Base-by-base conservation (phyloP, 2,888 invertebrate species). In the Lamellibrachia columna region DNA sequence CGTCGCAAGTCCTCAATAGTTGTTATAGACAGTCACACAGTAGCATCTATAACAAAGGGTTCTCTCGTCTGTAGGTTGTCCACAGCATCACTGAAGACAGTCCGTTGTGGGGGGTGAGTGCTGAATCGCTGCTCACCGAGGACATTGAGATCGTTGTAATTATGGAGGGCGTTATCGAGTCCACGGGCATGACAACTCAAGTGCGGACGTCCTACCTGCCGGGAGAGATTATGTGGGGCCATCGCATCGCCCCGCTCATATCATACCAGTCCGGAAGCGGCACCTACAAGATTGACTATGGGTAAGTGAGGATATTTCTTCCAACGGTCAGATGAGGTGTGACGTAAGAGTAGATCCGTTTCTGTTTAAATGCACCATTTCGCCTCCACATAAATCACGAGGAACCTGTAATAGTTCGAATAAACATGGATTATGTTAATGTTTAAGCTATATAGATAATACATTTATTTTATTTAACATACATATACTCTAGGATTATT, bases 21-120 rank as follows among this genome's bases (percentile, higher is more conserved):
- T 40, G 40, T 40, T 40, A 40, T 40, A 40, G 40, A 40, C 40
- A 40, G 40, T 40, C 1, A 40, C 40, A 40, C 40, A 40, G 40
- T 40, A 40, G 40, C 40, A 40, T 40, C 40, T 55, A 55, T 3
- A 3, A 55, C 3, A 55, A 90, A n/a, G 28, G n/a, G 52, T 53
- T 15, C 22, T 91, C 90, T 90, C 15, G 40, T 52, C 15, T 53
- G 22, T 40, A 91, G 91, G 91, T 91, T 94, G 98, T 98, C 52
- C 94, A 94, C 92, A 55, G 91, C 1, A 94, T 94, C 52, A 93
- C 93, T 90, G 91, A 92, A 11, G 92, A 53, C 28, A 93, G 93
- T 91, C 94, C 94, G 0, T 92, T 94, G n/a, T 94, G 93, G 93
- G 91, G 93, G 91, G 40, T 93, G 90, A 92, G 93, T 40, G 93